phyloP scores from a whole-genome alignment of 2,797 vertebrate species.

The Parauchenoglanis punctatus region DNA sequence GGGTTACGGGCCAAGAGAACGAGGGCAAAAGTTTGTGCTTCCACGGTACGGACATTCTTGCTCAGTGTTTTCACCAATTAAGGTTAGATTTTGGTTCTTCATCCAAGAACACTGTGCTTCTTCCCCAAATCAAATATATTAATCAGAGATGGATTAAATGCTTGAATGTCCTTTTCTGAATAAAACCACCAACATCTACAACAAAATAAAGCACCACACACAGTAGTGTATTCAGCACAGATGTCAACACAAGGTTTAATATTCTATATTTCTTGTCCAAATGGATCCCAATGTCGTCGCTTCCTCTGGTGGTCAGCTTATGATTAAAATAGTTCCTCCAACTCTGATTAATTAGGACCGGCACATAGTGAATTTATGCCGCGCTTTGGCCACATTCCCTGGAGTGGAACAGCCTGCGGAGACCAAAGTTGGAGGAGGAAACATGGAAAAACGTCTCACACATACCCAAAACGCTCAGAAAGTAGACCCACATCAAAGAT shows the following conservation, averaged over 20 bases:
- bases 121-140: not conserved
- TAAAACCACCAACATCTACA: not conserved
- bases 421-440: conserved; percentile 47
- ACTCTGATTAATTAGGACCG: conserved; percentile 69
- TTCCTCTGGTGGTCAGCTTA: conserved; percentile 57
- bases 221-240: not conserved
- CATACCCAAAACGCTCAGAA: not conserved
- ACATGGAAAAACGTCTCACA: conserved; percentile 30
- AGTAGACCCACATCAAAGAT: not conserved
- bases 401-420: conserved; percentile 47
- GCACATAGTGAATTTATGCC: conserved; percentile 71
- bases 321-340: conserved; percentile 69
- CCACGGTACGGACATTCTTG: not conserved
- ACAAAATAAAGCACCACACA: not conserved
- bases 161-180: not conserved
- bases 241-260: not conserved
- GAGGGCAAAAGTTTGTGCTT: conserved; percentile 39
- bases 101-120: conserved; percentile 49
- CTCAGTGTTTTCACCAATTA: conserved; percentile 38
- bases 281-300: not conserved
- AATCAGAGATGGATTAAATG: not conserved
- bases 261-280: not conserved
- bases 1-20: conserved; percentile 60
- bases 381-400: conserved; percentile 58
- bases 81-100: not conserved